Conservation (phyloP, 2,113 vertebrate species). For the Grus americana region DNA sequence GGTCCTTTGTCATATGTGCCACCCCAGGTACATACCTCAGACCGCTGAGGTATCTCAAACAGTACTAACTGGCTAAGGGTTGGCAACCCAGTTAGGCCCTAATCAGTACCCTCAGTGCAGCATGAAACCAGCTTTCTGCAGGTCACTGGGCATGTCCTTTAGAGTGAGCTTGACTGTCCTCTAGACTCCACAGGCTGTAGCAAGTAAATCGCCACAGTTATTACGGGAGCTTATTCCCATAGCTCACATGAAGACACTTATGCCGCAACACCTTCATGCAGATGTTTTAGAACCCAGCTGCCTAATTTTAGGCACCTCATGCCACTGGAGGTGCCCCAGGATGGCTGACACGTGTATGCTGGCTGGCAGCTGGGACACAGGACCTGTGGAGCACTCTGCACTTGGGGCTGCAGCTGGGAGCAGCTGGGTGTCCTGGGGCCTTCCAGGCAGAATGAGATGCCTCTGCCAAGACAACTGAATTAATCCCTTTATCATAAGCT, state of each 20-base stretch:
- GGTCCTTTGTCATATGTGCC: neutral
- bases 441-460: neutral
- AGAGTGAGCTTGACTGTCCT: neutral
- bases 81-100: neutral
- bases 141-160: neutral
- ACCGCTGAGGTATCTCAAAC: neutral
- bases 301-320: neutral
- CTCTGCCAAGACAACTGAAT: neutral
- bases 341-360: neutral
- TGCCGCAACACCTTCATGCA: neutral
- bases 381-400: neutral
- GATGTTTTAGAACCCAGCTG: neutral
- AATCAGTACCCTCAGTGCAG: neutral
- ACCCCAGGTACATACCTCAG: neutral
- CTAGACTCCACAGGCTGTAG: neutral
- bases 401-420: neutral
- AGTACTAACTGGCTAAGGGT: neutral
- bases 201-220: neutral
- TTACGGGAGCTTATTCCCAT: neutral
- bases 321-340: neutral
- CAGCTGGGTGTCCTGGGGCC: neutral
- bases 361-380: neutral
- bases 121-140: neutral
- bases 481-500: neutral
- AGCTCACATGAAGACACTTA: neutral